Percentiles rank a stretch among this genome's conserved stretches.
Conservation (phyloP, 92 coral and sea anemone species). For the Umimayanthus kanabou region DNA sequence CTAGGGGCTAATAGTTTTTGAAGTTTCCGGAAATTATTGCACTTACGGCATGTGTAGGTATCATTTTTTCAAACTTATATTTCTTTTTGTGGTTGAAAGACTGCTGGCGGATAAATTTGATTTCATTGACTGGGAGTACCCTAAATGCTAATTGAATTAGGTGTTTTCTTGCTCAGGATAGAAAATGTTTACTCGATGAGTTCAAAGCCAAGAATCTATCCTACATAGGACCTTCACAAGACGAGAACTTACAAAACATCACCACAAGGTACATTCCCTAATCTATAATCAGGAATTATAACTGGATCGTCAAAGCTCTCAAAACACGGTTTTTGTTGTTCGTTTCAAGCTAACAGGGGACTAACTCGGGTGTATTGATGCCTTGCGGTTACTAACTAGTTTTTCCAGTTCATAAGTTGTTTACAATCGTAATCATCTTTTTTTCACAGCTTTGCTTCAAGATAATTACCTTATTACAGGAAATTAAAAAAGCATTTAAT, state of each 20-base stretch:
- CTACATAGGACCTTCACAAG: conserved; percentile 69
- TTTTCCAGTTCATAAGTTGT: too few species aligned
- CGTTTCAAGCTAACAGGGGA: too few species aligned
- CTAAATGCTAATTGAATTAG: background rate
- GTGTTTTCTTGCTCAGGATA: conserved; percentile 50
- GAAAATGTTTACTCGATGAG: conserved; percentile 69
- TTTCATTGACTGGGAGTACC: background rate
- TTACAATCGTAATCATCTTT: background rate
- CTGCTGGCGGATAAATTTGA: background rate
- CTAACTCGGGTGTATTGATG: too few species aligned
- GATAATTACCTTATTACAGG: too few species aligned
- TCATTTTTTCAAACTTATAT: background rate
- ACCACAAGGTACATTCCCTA: conserved; percentile 58
- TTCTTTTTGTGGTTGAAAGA: background rate
- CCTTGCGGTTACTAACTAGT: background rate
- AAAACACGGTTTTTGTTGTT: background rate
- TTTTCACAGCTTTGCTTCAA: background rate
- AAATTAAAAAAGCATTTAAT: too few species aligned
- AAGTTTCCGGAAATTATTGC: too few species aligned
- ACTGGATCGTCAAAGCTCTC: background rate
- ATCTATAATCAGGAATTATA: background rate
- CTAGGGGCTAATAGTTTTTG: too few species aligned
- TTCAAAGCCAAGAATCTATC: conserved; percentile 66
- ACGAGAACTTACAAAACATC: conserved; percentile 58
- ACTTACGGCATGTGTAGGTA: too few species aligned